Evolutionary conservation across 2,797 vertebrate species (phyloP), one percentile per base, ranked within the genome.

Genomic region (Ara ararauna): DNA sequence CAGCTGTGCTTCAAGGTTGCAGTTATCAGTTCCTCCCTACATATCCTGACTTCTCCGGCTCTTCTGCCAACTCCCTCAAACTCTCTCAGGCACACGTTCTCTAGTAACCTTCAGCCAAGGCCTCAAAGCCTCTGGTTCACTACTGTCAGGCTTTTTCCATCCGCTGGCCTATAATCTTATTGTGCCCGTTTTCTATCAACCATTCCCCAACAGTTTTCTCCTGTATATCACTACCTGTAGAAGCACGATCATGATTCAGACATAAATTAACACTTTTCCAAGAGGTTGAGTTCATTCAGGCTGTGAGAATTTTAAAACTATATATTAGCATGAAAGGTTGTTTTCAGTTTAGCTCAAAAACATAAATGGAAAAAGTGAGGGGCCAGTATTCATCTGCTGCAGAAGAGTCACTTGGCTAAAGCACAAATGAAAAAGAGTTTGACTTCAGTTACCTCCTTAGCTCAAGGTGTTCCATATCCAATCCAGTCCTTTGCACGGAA

Each of bases 331-430:
- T 5, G 34, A 18, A 32, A 56, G 2, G 0, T 27, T 40, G 88
- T 80, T 77, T 90, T 53, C 18, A 51, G 21, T 62, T 70, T 47
- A 76, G 5, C 11, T 89, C 19, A 79, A 73, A 87, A 77, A 14
- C 3, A n/a, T 13, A 30, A 44, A 44, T 0, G 0, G 24, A 84
- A 85, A 80, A 64, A 1, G 15, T 44, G 21, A 89, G 11, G 1
- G 4, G 9, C 12, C 32, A 36, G 6, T 62, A 62, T 9, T 53
- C 19, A 24, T 42, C 3, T 5, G 23, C 13, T 68, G 8, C 8
- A 1, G 32, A 60, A 67, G 4, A 60, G 6, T 50, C 23, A 40
- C 7, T 58, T 82, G 53, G 56, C 18, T 68, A 45, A 82, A 89
- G 40, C 0, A 2, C 26, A 72, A 29, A 56, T 53, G 7, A 58